phyloP scores from a whole-genome alignment of 2,113 vertebrate species.

The Dermatemys mawii region DNA sequence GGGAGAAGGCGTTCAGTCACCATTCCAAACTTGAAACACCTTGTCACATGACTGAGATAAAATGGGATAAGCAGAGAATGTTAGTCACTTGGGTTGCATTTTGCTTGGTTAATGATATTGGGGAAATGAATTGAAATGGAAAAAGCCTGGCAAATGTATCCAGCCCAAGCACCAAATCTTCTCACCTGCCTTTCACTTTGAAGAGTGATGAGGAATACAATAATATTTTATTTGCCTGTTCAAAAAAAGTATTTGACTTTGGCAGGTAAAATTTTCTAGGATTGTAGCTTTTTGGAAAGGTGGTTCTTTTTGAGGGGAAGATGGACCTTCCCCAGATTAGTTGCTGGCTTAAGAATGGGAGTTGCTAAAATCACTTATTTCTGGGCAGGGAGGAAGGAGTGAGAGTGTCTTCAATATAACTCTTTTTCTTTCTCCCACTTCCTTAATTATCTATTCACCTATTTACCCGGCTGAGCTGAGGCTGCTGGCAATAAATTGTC shows the following conservation, averaged over 20 bases:
- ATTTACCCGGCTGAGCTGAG: neutral
- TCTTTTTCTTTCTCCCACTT: neutral
- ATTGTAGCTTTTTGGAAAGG: neutral
- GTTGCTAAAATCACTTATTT: slow-evolving; percentile 11
- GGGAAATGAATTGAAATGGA: neutral
- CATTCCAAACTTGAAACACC: neutral
- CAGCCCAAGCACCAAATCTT: neutral
- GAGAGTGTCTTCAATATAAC: neutral
- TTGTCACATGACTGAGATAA: neutral
- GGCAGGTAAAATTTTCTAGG: neutral
- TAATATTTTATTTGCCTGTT: neutral
- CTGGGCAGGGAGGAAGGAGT: neutral
- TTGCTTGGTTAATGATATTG: neutral
- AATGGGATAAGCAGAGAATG: neutral
- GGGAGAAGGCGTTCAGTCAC: neutral
- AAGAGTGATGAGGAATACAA: neutral
- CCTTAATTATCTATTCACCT: slow-evolving; percentile 28
- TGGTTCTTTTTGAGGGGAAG: neutral
- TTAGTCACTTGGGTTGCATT: neutral
- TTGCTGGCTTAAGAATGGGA: neutral
- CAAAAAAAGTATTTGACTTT: neutral
- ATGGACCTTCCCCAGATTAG: neutral
- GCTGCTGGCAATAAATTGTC: neutral
- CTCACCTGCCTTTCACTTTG: neutral
- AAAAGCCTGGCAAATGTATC: neutral